Base-by-base conservation (phyloP, 2,888 invertebrate species). In the Ornithoptera alexandrae region DNA sequence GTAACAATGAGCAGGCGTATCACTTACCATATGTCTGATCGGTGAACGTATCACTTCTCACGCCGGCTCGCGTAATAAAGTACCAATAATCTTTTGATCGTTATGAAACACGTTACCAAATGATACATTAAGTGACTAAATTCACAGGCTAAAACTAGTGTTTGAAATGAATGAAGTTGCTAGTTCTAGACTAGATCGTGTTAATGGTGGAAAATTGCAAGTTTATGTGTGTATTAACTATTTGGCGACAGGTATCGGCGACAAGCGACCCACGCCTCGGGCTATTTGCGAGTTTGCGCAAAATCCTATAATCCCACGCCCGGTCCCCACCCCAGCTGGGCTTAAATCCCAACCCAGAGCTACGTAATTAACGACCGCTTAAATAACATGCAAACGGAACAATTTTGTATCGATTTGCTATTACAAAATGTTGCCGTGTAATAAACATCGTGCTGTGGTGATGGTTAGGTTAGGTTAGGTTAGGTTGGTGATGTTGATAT, bases 301-400 rank as follows among this genome's bases (percentile, higher is more conserved):
- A 70, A 56, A 57, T 63, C 58, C 46, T 17, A 39, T 30, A 42
- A n/a, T 24, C 70, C 70, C 67, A 70, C 70, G 70, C 70, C 20
- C 56, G 17, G 57, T 50, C 30, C 4, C 30, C 22, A 0, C 24
- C 59, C 15, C n/a, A 67, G 64, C 18, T 67, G 30, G 67, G 67
- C 67, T 59, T 59, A 17, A 64, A 42, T 36, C 36, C 7, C 46
- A 22, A 53, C 39, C 36, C 39, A 20, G 20, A 36, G 58, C 46
- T 18, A 24, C 36, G 60, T 70, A 70, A 70, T 70, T 67, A 46
- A 70, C 56, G n/a, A n/a, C n/a, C 70, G 67, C 64, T 66, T 70
- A 70, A 64, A 67, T 59, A 56, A 67, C 63, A 53, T 64, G 67
- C 66, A 70, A 70, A 46, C 56, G 65, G 60, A 59, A 67, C 67